A percentile compares a stretch with the other conserved stretches of the same genome.
These are phyloP conservation scores for Potorous gilbertii DNA, from an alignment of 2,797 vertebrate species.

Conservation along the genomic window DNA sequence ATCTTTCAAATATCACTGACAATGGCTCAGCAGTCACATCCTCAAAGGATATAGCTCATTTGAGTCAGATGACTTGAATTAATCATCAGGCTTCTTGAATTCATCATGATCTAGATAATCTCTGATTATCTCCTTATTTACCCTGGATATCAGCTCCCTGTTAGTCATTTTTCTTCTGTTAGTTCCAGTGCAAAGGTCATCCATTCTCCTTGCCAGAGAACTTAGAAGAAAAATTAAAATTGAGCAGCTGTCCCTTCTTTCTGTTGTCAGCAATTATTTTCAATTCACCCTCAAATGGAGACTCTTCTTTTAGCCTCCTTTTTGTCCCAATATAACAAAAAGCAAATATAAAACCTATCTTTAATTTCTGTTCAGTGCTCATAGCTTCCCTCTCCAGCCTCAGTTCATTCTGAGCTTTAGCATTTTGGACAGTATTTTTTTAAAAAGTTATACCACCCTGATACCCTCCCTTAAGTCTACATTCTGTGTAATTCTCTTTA, in stretches of 20 bases:
- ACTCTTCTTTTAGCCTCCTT: background rate
- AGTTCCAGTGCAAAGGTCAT: background rate
- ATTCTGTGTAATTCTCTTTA: background rate
- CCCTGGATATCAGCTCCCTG: background rate
- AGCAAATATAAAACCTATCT: background rate
- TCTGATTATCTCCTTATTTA: background rate
- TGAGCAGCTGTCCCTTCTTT: background rate
- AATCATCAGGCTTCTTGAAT: background rate
- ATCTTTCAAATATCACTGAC: background rate
- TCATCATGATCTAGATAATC: background rate
- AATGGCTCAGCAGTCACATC: background rate
- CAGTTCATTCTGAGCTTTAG: background rate
- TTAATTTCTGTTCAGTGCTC: background rate
- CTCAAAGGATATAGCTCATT: background rate
- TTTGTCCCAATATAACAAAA: background rate
- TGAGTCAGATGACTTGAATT: background rate
- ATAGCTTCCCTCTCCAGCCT: background rate
- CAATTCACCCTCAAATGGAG: background rate
- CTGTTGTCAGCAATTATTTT: background rate
- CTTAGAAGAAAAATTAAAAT: background rate
- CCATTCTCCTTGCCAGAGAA: background rate
- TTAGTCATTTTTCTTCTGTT: background rate
- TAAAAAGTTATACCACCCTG: background rate
- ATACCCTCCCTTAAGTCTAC: background rate
- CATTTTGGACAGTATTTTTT: background rate